These are phyloP conservation scores for Aphelinus certus DNA, from an alignment of 1,140 invertebrate genomes.

Conservation along the genomic window DNA sequence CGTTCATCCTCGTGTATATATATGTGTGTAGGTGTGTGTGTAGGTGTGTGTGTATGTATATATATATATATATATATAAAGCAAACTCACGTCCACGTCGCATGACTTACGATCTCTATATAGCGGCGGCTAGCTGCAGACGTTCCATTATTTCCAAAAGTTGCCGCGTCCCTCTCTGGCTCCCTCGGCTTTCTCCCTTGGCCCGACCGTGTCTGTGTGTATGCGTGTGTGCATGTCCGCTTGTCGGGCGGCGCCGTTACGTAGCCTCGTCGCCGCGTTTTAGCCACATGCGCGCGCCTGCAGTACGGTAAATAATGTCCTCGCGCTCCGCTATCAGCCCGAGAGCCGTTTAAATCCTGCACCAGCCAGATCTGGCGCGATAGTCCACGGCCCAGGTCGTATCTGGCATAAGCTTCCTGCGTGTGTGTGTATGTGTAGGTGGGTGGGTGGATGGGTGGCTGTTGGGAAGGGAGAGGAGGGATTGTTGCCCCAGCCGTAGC, in stretches of 20 bases:
- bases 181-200: constrained; percentile 32
- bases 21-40: background rate
- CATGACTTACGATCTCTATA: constrained; percentile 36
- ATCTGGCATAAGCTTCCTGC: no score
- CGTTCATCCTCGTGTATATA: background rate
- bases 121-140: constrained; percentile 24
- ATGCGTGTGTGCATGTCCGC: constrained; percentile 6
- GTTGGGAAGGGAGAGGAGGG: no score
- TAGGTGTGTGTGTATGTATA: background rate
- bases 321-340: constrained; percentile 48
- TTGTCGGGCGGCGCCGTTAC: constrained; percentile 46
- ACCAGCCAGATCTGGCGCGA: constrained; percentile 48
- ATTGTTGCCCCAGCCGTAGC: background rate
- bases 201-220: background rate
- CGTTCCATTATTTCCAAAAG: constrained; percentile 41
- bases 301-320: constrained; percentile 51
- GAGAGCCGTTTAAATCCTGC: constrained; percentile 46
- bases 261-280: constrained; percentile 43
- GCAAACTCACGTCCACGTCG: constrained; percentile 31
- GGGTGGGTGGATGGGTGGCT: no score
- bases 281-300: constrained; percentile 40
- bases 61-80: constrained; percentile 10
- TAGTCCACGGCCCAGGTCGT: constrained; percentile 28
- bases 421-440: no score
- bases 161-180: constrained; percentile 38